Evolutionary conservation across 2,113 vertebrate species (phyloP).

Genomic region (Clupea harengus): DNA sequence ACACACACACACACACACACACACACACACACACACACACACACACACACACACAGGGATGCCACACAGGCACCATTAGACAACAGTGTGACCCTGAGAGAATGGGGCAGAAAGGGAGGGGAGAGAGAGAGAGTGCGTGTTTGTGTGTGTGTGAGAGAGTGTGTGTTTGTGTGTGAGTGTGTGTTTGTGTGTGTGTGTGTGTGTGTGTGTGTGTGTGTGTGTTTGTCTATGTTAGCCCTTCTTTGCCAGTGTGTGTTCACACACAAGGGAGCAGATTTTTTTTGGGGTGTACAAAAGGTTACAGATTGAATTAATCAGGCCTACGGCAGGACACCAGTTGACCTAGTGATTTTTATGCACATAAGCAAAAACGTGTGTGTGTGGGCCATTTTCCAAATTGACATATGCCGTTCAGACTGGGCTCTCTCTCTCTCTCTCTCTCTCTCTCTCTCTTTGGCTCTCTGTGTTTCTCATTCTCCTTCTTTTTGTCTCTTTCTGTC

Average conservation of each 20-base stretch:
- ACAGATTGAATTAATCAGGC: slow-evolving; percentile 6
- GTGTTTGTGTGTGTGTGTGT: background rate
- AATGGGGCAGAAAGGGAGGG: background rate
- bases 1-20: background rate
- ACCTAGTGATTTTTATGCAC: slow-evolving; percentile 7
- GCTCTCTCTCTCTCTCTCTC: background rate
- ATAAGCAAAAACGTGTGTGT: background rate
- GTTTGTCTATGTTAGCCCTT: background rate
- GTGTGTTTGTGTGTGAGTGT: background rate
- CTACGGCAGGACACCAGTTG: slow-evolving; percentile 2
- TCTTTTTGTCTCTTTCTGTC: background rate
- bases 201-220: background rate
- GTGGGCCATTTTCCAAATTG: background rate
- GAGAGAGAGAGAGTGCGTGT: background rate
- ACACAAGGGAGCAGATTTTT: background rate
- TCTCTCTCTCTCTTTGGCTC: background rate
- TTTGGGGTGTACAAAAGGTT: background rate
- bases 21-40: background rate
- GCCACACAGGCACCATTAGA: background rate
- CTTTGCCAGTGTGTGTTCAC: background rate
- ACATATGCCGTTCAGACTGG: background rate
- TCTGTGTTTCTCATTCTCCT: background rate
- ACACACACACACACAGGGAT: background rate
- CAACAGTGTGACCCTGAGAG: background rate
- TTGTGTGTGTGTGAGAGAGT: background rate